These are phyloP conservation scores for Epistrophe grossulariae DNA, from an alignment of 2,888 invertebrate genomes.

Conservation along the genomic window DNA sequence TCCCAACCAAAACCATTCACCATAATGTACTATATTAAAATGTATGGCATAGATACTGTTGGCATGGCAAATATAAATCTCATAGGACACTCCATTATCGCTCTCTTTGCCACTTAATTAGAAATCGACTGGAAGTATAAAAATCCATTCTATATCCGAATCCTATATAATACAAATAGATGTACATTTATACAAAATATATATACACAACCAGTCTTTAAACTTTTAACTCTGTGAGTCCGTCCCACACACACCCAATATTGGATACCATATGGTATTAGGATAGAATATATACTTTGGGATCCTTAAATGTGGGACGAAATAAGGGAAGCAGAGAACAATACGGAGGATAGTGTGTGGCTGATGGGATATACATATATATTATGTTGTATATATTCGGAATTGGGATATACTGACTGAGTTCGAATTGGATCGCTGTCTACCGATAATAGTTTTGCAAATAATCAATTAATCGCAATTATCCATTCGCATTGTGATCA, in stretches of 20 bases:
- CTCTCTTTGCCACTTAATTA: constrained; percentile 75
- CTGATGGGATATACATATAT: constrained; percentile 11
- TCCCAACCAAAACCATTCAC: constrained; percentile 15
- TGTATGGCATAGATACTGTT: constrained; percentile 24
- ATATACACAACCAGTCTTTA: constrained; percentile 18
- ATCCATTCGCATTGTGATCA: constrained; percentile 69
- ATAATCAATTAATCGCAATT: constrained; percentile 76
- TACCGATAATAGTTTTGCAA: constrained; percentile 71
- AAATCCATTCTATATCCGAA: constrained; percentile 51
- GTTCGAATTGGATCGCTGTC: constrained; percentile 54
- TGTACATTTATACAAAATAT: background rate
- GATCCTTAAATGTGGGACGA: constrained; percentile 1
- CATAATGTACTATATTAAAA: constrained; percentile 13
- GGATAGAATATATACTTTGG: constrained; percentile 23
- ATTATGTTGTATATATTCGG: background rate
- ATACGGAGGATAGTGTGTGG: constrained; percentile 3
- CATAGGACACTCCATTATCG: constrained; percentile 73
- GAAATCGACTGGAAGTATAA: constrained; percentile 73
- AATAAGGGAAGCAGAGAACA: background rate
- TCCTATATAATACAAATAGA: constrained; percentile 1
- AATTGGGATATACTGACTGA: constrained; percentile 37
- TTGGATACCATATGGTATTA: constrained; percentile 40
- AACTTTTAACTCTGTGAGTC: constrained; percentile 7
- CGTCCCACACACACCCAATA: background rate
- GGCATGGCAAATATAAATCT: constrained; percentile 65